Percentiles rank a stretch among this genome's conserved stretches.
These are phyloP conservation scores for Hipparchia semele DNA, from an alignment of 2,888 invertebrate genomes.

Conservation along the genomic window DNA sequence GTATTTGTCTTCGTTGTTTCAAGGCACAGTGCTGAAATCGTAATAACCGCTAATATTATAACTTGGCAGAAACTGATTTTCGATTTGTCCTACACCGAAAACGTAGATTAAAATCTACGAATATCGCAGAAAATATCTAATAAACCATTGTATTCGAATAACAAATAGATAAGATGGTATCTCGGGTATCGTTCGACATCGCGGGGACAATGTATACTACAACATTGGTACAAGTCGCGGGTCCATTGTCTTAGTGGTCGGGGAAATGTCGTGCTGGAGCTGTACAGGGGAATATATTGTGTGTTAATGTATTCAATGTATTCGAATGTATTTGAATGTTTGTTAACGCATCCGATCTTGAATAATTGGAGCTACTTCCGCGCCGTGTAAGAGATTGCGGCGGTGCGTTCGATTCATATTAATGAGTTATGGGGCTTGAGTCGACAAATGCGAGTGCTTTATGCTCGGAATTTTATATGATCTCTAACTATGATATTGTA, in stretches of 20 bases:
- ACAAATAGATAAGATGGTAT: slow-evolving; percentile 37
- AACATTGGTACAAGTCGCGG: slow-evolving; percentile 27
- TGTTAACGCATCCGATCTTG: slow-evolving; percentile 29
- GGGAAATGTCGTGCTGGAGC: slow-evolving; percentile 31
- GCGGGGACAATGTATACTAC: slow-evolving; percentile 30
- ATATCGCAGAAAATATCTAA: slow-evolving; percentile 32
- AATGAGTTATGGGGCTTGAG: slow-evolving; percentile 22
- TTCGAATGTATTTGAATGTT: slow-evolving; percentile 29
- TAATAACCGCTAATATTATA: background rate
- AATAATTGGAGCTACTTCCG: slow-evolving; percentile 28
- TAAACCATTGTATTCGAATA: slow-evolving; percentile 40
- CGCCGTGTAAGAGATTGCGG: slow-evolving; percentile 16
- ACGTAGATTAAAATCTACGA: slow-evolving; percentile 7
- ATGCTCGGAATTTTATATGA: slow-evolving; percentile 12
- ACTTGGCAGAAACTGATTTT: background rate
- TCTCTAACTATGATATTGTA: background rate
- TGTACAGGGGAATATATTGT: slow-evolving; percentile 27
- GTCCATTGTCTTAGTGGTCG: slow-evolving; percentile 38
- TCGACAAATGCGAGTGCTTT: slow-evolving; percentile 19
- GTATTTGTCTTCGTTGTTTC: too few species aligned
- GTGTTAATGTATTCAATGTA: slow-evolving; percentile 30
- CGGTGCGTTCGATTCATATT: slow-evolving; percentile 25
- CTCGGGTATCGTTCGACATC: slow-evolving; percentile 31
- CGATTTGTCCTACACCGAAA: slow-evolving; percentile 16
- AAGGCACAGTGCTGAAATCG: too few species aligned